Percentiles rank a stretch among this genome's conserved stretches.
Conservation (phyloP, 2,888 invertebrate genomes). For the Caenorhabditis afra region DNA sequence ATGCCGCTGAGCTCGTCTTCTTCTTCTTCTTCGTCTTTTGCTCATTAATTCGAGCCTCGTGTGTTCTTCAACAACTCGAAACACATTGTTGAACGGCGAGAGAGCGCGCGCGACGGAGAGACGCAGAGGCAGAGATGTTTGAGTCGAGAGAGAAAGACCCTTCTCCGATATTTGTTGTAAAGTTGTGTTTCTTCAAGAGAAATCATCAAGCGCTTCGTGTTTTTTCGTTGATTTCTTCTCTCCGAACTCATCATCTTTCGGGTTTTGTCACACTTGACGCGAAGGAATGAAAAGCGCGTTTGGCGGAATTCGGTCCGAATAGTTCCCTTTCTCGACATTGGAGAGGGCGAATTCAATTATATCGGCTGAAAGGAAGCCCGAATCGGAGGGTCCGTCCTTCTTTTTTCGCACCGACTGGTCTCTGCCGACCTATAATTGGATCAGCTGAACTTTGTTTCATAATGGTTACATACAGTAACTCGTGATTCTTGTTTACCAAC, state of each 20-base stretch:
- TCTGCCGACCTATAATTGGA: neutral
- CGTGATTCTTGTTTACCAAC: neutral
- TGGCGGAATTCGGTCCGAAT: neutral
- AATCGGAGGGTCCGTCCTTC: no score
- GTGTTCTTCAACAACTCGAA: conserved; percentile 38
- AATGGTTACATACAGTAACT: neutral
- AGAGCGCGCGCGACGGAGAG: conserved; percentile 7
- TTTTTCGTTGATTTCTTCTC: conserved; percentile 1
- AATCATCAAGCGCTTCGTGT: conserved; percentile 8
- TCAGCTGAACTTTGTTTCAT: neutral
- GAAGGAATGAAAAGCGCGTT: no score
- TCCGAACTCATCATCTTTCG: conserved; percentile 2
- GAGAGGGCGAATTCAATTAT: no score
- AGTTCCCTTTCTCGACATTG: neutral
- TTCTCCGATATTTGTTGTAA: conserved; percentile 28
- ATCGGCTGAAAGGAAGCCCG: no score
- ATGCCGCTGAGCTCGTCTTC: neutral
- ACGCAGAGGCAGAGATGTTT: conserved; percentile 20
- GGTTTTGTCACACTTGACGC: neutral
- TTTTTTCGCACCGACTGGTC: neutral
- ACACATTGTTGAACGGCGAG: conserved; percentile 32
- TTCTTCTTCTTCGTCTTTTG: neutral
- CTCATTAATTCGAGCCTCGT: conserved; percentile 32
- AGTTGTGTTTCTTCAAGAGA: conserved; percentile 28
- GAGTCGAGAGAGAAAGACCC: conserved; percentile 4